Evolutionary conservation across 2,113 vertebrate species (phyloP), one percentile per base, ranked within the genome.

Genomic region (Grallaria varia): DNA sequence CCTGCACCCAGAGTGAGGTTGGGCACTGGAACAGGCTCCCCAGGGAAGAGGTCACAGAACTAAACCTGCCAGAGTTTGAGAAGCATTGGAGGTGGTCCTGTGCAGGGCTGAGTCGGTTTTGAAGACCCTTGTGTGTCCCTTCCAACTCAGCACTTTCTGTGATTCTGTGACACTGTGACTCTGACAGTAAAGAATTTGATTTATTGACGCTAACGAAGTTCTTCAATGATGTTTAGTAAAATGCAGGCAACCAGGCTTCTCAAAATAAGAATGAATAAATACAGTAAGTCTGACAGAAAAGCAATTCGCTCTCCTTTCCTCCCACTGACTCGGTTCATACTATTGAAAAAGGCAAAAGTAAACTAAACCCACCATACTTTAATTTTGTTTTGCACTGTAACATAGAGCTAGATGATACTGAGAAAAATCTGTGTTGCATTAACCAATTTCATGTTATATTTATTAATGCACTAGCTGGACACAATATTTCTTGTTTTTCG

Each of bases 391-490:
- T 79, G 20, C 28, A 45, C 37, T 50, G 5, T 52, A 90, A 62
- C 40, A 53, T 22, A 81, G 23, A 89, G 30, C 25, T 81, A 72
- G 77, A 44, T 53, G 62, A 79, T 78, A 62, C 7, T 81, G 76
- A 78, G 53, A 75, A 66, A 89, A 86, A 94, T 68, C 53, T 87
- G 53, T 73, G 37, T 74, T 84, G 60, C 93, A 95, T 94, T 96
- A 96, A 90, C 64, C 69, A 94, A 89, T 94, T 96, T 95, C 31
- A 90, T 31, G 37, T 90, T 87, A 81, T 90, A 92, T 82, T 89
- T 94, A 89, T 95, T 95, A 95, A 95, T 94, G 92, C 40, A 90
- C 66, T 72, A 79, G 47, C 55, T 96, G 69, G 86, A 76, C 40
- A 87, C 9, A 82, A 66, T 79, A 75, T 84, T 79, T 33, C 82